phyloP scores from a whole-genome alignment of 2,797 vertebrate genomes.

The Champsocephalus gunnari region DNA sequence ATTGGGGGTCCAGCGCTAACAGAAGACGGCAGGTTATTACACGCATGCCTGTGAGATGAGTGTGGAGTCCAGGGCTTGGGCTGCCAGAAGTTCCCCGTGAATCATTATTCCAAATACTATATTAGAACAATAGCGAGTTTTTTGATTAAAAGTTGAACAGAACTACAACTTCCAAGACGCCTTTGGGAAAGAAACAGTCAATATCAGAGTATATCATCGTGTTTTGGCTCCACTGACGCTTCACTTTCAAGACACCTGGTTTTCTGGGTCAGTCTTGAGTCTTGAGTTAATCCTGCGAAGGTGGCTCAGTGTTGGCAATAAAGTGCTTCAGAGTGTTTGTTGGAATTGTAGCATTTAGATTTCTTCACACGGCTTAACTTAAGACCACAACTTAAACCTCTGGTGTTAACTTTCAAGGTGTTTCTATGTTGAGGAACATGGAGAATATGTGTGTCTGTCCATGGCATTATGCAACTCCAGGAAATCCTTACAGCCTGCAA shows the following conservation, averaged over 20 bases:
- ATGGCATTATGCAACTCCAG: background rate
- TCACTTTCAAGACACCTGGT: background rate
- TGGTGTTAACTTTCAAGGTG: background rate
- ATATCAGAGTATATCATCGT: background rate
- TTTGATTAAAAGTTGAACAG: background rate
- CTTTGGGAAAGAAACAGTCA: too few species aligned
- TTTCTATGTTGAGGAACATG: background rate
- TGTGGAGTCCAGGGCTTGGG: constrained; percentile 22
- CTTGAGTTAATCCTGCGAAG: background rate
- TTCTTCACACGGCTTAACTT: background rate
- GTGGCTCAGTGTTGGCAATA: background rate
- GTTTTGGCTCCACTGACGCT: background rate
- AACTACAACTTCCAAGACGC: background rate
- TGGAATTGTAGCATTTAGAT: background rate
- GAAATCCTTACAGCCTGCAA: background rate
- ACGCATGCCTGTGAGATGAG: constrained; percentile 11
- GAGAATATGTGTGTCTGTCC: background rate
- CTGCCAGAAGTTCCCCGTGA: background rate
- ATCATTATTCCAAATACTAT: constrained; percentile 13
- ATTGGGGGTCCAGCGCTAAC: too few species aligned
- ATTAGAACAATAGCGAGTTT: background rate
- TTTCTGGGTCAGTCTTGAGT: background rate
- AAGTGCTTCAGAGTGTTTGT: too few species aligned
- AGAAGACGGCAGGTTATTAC: too few species aligned
- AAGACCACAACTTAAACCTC: background rate